Base-by-base conservation (phyloP, 2,797 vertebrate species). In the Ataeniobius toweri region DNA sequence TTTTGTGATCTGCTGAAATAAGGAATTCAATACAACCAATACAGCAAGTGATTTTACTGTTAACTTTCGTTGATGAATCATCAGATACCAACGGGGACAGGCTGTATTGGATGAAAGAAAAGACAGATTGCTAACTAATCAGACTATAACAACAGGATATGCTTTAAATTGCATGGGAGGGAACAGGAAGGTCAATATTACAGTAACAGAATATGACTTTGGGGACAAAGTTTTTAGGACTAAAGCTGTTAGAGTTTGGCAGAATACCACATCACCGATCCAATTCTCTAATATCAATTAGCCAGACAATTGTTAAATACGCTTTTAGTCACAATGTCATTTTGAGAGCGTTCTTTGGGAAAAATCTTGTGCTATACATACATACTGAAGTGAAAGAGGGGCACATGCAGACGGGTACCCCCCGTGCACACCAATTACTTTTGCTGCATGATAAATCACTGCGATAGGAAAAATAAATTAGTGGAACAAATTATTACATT, bases 181-280 rank as follows among this genome's bases (percentile, higher is more conserved):
- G 84, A 86, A 86, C 76, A 90, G 91, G 91, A 89, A 91, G 91
- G 91, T 91, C 90, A 91, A 90, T 90, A 92, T 80, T 88, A 80
- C 84, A 80, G 88, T 86, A 91, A 92, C 83, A 86, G 80, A 91
- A 94, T 93, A 88, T 89, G 90, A 93, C 89, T 91, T 90, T 88
- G 79, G 88, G 81, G 80, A 89, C 74, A 79, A 85, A 90, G 84
- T 36, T 89, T 84, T 87, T 87, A 89, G 87, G 55, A 74, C 71
- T 81, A 73, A 87, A 84, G 84, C 79, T 80, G 76, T 76, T 86
- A 78, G 89, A 79, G 82, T 89, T 86, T 87, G 87, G 77, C 81
- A 79, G 82, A 83, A 81, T 13, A 18, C 80, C 75, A 74, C 80
- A 82, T 77, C 84, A 92, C 92, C 87, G 89, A 94, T 94, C 84